Conservation (phyloP, 2,797 vertebrate species). For the Mus spretus region DNA sequence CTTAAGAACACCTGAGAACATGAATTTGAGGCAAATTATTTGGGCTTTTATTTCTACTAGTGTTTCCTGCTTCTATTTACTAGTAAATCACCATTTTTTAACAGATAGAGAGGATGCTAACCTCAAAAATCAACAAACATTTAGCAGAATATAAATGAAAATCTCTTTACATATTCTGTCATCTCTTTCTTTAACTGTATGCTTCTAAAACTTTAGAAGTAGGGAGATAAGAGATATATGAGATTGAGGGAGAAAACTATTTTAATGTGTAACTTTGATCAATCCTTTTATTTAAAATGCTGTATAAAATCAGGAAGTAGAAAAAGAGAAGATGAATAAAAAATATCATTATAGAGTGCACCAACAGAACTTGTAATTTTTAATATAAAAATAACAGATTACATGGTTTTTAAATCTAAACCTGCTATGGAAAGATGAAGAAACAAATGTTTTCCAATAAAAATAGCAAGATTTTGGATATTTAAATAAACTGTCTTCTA, state of each 20-base stretch:
- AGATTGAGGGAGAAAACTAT: background rate
- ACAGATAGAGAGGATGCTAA: background rate
- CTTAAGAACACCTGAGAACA: background rate
- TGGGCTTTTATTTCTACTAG: background rate
- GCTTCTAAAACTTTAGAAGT: background rate
- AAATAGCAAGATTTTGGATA: slow-evolving; percentile 71
- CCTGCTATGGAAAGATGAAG: slow-evolving; percentile 42
- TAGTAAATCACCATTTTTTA: slow-evolving; percentile 38
- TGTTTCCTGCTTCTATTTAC: background rate
- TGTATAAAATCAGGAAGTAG: background rate
- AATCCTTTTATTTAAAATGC: background rate
- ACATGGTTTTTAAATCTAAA: slow-evolving; percentile 54
- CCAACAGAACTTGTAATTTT: slow-evolving; percentile 42
- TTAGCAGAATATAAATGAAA: background rate
- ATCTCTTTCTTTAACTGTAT: background rate
- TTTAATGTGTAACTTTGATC: slow-evolving; percentile 33
- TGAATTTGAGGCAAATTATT: slow-evolving; percentile 12
- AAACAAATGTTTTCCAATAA: slow-evolving; percentile 41
- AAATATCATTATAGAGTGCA: background rate
- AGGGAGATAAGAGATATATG: background rate
- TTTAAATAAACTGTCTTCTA: slow-evolving; percentile 60
- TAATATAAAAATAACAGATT: slow-evolving; percentile 64
- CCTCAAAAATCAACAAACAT: slow-evolving; percentile 46
- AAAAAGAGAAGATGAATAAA: background rate
- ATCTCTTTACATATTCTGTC: background rate